Percentiles rank a stretch among this genome's conserved stretches.
Evolutionary conservation across 2,797 vertebrate species (phyloP).

Genomic region (Cichlasoma orientale): DNA sequence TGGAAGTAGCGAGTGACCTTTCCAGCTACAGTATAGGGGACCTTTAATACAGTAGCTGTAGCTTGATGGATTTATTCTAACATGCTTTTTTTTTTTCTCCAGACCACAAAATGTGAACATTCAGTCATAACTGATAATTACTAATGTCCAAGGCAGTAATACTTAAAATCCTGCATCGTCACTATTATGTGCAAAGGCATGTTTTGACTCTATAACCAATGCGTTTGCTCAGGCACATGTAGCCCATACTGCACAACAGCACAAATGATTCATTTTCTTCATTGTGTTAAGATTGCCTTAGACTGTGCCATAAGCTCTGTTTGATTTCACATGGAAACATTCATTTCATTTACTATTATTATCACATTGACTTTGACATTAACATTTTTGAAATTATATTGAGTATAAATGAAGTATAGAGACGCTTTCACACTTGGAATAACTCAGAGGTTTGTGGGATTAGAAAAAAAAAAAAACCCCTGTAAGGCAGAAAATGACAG

Average conservation of each 20-base stretch:
- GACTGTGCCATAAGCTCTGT: accelerated
- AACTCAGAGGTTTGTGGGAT: constrained; percentile 13
- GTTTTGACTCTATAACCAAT: neutral
- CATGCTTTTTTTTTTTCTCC: neutral
- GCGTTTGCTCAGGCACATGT: neutral
- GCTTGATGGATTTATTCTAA: neutral
- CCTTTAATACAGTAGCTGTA: neutral
- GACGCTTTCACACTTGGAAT: constrained; percentile 14
- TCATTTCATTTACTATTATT: neutral
- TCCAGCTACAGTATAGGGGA: neutral
- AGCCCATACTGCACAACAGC: neutral
- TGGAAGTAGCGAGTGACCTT: constrained; percentile 3
- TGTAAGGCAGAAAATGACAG: constrained; percentile 36
- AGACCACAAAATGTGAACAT: neutral
- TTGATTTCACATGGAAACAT: neutral
- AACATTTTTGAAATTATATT: neutral
- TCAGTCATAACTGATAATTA: neutral
- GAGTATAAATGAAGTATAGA: neutral
- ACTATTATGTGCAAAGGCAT: neutral
- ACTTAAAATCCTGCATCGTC: neutral
- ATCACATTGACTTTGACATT: neutral
- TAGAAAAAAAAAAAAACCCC: constrained; percentile 3
- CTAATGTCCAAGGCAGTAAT: neutral
- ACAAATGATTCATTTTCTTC: neutral
- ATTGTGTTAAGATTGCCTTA: no score